Base-by-base conservation (phyloP, 1,140 invertebrate species). In the Pogonomyrmex barbatus region DNA sequence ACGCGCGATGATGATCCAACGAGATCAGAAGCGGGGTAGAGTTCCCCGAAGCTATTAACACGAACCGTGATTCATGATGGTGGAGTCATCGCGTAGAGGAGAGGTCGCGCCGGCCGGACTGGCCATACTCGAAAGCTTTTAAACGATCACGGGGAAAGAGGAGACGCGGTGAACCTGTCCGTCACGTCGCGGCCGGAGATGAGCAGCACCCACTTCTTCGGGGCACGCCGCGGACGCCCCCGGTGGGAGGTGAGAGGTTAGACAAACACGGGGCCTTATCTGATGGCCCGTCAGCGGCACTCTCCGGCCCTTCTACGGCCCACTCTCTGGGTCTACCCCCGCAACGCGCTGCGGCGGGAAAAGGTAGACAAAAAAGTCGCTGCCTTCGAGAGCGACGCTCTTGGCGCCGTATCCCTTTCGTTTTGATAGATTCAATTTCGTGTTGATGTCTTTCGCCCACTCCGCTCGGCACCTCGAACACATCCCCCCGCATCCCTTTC, bases 191-290 rank as follows among this genome's bases (percentile, higher is more conserved):
- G 33, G 84, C 45, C 62, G 60, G 86, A 88, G 87, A 86, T 70
- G 90, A 90, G 86, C 81, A 71, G 90, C 91, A 91, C 90, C 90
- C 90, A 91, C 90, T 91, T 91, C 86, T 90, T 86, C 82, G 85
- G 87, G 84, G 88, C 88, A 87, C 63, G 85, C 85, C 91, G 85
- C 89, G 89, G 91, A 92, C n/a, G n/a, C n/a, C 91, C 91, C 89
- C 89, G 88, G 90, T 91, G 91, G 87, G 91, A 94, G 93, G 93
- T 94, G 92, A 94, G 93, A 94, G 93, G 93, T 94, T 94, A 94
- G 92, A 90, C 93, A 94, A 94, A 94, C 93, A 94, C 93, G 92
- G 86, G 89, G 89, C 73, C 92, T 94, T 94, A 94, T 94, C 93
- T 94, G 93, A 94, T 94, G 93, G 93, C 93, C 93, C 93, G 93